Base-by-base conservation (phyloP, 2,113 vertebrate species). In the Ptyas mucosa region DNA sequence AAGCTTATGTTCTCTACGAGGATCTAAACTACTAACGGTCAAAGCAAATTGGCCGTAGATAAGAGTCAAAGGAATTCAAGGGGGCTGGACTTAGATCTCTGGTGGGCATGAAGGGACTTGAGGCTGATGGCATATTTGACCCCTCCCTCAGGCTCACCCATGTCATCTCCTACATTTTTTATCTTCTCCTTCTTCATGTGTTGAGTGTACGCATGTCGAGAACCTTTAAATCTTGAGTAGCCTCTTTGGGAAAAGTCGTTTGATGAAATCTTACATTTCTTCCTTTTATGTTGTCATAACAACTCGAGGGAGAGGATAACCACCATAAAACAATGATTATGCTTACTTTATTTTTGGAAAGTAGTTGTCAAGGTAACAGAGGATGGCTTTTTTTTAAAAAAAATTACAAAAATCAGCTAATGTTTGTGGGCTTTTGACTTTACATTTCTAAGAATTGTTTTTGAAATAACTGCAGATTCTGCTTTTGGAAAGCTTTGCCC, bases 341-440 rank as follows among this genome's bases (percentile, higher is more conserved):
- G 90, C 88, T 94, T 95, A 93, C 92, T 24, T 95, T 96, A 97
- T 97, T 97, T 97, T 97, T 97, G 96, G 97, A n/a, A n/a, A 81
- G 46, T 2, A 12, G 96, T 97, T 89, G 92, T 93, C 95, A 69
- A 96, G 96, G 96, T 95, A 95, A 97, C 97, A 75, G 11, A 10
- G 93, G 81, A 81, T 87, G 20, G 1, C 2, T 51, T 24, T 55
- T 23, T 58, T 49, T 49, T 39, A 18, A 10, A 2, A 15, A 14
- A 52, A 52, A 53, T 26, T 52, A 53, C 51, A 34, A 61, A 90
- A 55, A 46, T 49, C 21, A 58, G 46, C 34, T 43, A 26, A 69
- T 8, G 10, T 57, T n/a, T 81, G 88, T 90, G 55, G 29, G 69
- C 2, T 90, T 86, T 89, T 2, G 46, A 90, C 14, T 29, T 20